A percentile compares a stretch with the other conserved stretches of the same genome.
Evolutionary conservation across 30 jellyfish, hydroid and myxozoan species (phyloP).

Genomic region (Rhopilema esculentum): DNA sequence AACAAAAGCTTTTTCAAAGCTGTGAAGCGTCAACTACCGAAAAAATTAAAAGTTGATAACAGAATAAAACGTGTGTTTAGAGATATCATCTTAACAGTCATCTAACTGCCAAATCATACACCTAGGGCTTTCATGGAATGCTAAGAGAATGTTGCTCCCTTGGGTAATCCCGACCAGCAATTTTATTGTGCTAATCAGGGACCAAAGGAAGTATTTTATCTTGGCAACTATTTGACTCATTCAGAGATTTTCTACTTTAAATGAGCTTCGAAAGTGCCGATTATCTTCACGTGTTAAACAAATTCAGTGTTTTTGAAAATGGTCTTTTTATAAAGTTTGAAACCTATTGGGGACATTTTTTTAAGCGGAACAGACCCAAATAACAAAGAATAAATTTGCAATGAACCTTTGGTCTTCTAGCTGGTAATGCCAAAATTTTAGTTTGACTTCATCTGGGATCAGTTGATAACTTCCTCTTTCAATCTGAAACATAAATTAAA

Average conservation of each 20-base stretch:
- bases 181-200: background rate
- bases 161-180: constrained; percentile 41
- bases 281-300: no score
- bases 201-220: constrained; percentile 13
- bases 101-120: no score
- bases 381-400: background rate
- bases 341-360: no score
- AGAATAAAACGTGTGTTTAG: no score
- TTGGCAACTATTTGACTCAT: constrained; percentile 42
- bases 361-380: no score
- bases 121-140: no score
- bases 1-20: no score
- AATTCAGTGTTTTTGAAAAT: no score
- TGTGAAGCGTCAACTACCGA: no score
- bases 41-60: no score
- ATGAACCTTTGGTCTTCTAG: constrained; percentile 30
- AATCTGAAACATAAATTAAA: constrained; percentile 37
- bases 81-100: no score
- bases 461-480: constrained; percentile 57
- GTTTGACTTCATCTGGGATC: constrained; percentile 76
- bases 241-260: background rate
- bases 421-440: constrained; percentile 80
- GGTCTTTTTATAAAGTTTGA: no score
- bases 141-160: background rate
- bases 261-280: constrained; percentile 49